Percentiles rank a stretch among this genome's conserved stretches.
These are phyloP conservation scores for Camponotus floridanus DNA, from an alignment of 1,140 invertebrate species.

Conservation along the genomic window DNA sequence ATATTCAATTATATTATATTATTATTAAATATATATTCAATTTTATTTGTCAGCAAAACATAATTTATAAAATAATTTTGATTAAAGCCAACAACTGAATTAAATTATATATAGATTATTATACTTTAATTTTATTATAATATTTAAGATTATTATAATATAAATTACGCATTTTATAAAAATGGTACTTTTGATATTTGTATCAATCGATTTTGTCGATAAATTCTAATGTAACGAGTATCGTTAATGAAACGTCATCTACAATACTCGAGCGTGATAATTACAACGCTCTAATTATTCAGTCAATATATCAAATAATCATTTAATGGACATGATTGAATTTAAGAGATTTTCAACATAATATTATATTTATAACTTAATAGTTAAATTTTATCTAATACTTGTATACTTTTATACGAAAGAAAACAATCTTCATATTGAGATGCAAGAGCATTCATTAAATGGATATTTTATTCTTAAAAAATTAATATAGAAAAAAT, in stretches of 20 bases:
- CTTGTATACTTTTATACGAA: neutral
- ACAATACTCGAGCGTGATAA: neutral
- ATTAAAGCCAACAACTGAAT: neutral
- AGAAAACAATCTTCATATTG: neutral
- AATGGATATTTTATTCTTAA: neutral
- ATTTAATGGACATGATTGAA: neutral
- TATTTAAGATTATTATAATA: too few relatives aligned
- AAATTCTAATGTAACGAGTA: conserved; percentile 19
- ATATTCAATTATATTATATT: neutral
- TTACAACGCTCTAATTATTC: conserved; percentile 16
- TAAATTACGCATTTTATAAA: neutral
- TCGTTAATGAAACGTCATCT: conserved; percentile 22
- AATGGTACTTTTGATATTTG: neutral
- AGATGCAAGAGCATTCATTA: neutral
- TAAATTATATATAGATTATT: neutral
- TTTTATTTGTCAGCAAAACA: neutral
- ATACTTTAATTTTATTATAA: too few relatives aligned
- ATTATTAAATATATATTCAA: neutral
- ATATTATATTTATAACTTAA: neutral
- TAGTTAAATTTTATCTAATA: neutral
- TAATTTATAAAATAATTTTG: neutral
- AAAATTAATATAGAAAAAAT: neutral
- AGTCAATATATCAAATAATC: conserved; percentile 3
- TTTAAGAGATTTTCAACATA: neutral
- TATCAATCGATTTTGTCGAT: neutral